These are phyloP conservation scores for Macrophya alboannulata DNA, from an alignment of 2,888 invertebrate species.

Conservation along the genomic window DNA sequence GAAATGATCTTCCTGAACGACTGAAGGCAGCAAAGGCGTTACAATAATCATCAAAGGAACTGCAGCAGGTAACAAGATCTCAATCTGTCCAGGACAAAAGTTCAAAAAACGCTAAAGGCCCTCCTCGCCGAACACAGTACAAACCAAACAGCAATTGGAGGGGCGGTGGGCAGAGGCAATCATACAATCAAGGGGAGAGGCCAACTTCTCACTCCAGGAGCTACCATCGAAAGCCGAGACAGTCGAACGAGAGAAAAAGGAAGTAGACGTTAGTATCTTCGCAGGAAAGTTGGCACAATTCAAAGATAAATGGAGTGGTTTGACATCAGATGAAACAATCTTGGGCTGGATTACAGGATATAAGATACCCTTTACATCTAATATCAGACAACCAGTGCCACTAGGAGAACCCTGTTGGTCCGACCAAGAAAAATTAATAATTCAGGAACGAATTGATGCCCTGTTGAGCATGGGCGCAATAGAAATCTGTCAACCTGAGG, in stretches of 20 bases:
- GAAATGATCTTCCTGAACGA: conserved; percentile 55
- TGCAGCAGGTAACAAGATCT: conserved; percentile 48
- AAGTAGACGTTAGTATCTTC: conserved; percentile 5
- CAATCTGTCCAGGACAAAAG: not conserved
- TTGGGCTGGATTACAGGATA: conserved; percentile 37
- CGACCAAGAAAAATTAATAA: not conserved
- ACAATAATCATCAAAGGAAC: conserved; percentile 50
- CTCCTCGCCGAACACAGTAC: conserved; percentile 55
- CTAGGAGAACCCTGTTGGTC: not conserved
- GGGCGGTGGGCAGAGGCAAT: conserved; percentile 58
- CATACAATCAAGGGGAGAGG: conserved; percentile 48
- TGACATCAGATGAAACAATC: not conserved
- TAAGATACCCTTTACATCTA: conserved; percentile 55
- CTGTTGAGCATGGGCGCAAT: not conserved
- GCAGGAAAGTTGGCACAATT: conserved; percentile 7
- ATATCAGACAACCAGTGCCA: conserved; percentile 21
- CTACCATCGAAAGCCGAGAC: not conserved
- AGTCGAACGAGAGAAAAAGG: not conserved
- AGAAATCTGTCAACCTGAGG: too few species aligned
- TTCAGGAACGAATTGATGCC: conserved; percentile 2
- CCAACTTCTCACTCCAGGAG: not conserved
- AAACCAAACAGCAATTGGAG: conserved; percentile 39
- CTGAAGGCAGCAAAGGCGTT: conserved; percentile 60
- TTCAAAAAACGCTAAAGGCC: conserved; percentile 62
- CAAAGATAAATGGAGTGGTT: not conserved